Evolutionary conservation across 2,113 vertebrate genomes (phyloP).

Genomic region (Microcebus ravelobensis): DNA sequence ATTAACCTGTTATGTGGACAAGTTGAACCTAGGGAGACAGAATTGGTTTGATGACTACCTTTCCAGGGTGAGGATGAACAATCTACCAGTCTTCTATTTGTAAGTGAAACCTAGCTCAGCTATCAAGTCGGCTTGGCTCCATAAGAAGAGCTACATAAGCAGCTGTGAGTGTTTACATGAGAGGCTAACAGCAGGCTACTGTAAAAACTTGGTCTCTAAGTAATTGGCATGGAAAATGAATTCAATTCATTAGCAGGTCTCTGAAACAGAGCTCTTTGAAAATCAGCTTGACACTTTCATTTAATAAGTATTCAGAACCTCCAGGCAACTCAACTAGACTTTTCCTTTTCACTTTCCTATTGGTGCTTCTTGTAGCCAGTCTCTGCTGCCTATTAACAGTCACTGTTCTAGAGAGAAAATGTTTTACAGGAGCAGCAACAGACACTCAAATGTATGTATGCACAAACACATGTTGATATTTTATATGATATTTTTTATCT

Average conservation of each 20-base stretch:
- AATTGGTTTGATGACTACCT: not conserved
- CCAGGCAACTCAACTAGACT: conserved; percentile 19
- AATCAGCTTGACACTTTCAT: conserved; percentile 52
- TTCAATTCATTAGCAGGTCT: conserved; percentile 64
- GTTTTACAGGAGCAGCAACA: not conserved
- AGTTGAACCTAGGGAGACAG: not conserved
- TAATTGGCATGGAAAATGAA: conserved; percentile 68
- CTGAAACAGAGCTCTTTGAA: conserved; percentile 62
- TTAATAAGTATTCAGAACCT: conserved; percentile 61
- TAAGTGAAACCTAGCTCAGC: not conserved
- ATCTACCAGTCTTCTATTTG: conserved; percentile 17
- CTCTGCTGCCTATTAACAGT: conserved; percentile 17
- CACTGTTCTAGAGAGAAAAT: not conserved
- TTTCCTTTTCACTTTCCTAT: conserved; percentile 46
- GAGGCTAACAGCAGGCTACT: conserved; percentile 41
- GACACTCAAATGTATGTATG: not conserved
- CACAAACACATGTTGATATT: not conserved
- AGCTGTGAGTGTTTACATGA: conserved; percentile 58
- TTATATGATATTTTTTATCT: not conserved
- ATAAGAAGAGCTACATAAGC: not conserved
- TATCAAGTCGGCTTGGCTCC: conserved; percentile 21
- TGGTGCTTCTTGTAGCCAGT: not conserved
- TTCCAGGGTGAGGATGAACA: not conserved
- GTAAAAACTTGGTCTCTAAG: conserved; percentile 41
- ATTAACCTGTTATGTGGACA: not conserved